Evolutionary conservation across 2,113 vertebrate genomes (phyloP).

Genomic region (Corydoras sp.): DNA sequence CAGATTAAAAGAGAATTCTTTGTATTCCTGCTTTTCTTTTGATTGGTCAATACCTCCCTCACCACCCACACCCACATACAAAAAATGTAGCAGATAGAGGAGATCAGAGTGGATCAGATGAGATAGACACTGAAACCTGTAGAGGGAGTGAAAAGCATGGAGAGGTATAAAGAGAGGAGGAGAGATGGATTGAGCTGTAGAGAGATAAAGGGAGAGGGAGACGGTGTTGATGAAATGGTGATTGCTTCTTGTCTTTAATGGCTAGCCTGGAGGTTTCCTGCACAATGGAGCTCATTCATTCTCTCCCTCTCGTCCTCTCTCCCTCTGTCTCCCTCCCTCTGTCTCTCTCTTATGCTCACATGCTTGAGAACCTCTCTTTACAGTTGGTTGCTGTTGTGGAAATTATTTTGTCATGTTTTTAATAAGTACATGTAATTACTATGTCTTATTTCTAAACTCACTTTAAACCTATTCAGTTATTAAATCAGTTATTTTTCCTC

Average conservation of each 20-base stretch:
- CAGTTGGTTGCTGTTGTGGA: constrained; percentile 10
- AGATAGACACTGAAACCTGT: constrained; percentile 9
- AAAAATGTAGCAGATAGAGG: constrained; percentile 22
- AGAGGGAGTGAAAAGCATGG: constrained; percentile 22
- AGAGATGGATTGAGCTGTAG: constrained; percentile 53
- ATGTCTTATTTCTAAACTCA: constrained; percentile 4
- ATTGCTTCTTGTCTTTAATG: constrained; percentile 67
- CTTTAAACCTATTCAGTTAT: neutral
- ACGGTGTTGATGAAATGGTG: constrained; percentile 64
- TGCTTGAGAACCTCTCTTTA: neutral
- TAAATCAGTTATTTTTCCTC: neutral
- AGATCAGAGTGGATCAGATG: constrained; percentile 14
- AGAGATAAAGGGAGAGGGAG: constrained; percentile 46
- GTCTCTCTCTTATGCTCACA: constrained; percentile 19
- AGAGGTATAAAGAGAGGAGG: constrained; percentile 44
- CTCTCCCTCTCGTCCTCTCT: constrained; percentile 26
- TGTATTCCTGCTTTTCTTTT: constrained; percentile 11
- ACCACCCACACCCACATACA: neutral
- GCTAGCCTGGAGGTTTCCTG: constrained; percentile 54
- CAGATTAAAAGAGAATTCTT: no score
- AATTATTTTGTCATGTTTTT: constrained; percentile 16
- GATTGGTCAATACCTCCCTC: constrained; percentile 23
- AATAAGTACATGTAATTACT: constrained; percentile 24
- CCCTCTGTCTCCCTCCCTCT: constrained; percentile 28
- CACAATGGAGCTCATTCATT: constrained; percentile 49